phyloP scores from a whole-genome alignment of 1,140 invertebrate genomes.

The Phymastichus coffea region DNA sequence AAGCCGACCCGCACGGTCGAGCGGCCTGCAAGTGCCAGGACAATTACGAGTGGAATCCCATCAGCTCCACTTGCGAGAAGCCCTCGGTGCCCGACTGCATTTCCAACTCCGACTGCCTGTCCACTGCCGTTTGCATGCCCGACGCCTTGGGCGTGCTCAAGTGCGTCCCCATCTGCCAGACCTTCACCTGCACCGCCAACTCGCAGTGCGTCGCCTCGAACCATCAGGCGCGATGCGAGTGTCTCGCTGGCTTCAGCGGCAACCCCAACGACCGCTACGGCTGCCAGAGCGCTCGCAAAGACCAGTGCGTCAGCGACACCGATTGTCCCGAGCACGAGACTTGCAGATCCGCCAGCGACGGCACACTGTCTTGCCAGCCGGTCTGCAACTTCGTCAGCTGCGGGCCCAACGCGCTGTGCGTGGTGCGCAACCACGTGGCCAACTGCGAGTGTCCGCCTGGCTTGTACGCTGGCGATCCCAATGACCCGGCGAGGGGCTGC shows the following conservation, averaged over 20 bases:
- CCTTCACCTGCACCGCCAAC: constrained; percentile 80
- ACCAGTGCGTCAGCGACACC: constrained; percentile 75
- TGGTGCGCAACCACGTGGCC: constrained; percentile 84
- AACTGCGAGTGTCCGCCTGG: constrained; percentile 86
- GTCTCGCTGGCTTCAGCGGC: constrained; percentile 75
- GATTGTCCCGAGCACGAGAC: constrained; percentile 80
- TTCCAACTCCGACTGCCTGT: constrained; percentile 69
- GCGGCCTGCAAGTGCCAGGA: constrained; percentile 76
- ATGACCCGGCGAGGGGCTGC: constrained; percentile 72
- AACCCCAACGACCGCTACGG: constrained; percentile 88
- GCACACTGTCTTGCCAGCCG: constrained; percentile 61
- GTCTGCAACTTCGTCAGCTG: constrained; percentile 77
- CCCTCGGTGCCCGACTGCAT: constrained; percentile 80
- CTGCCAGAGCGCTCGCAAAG: constrained; percentile 68
- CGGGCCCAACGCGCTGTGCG: constrained; percentile 80
- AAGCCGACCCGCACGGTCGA: constrained; percentile 63
- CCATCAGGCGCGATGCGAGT: constrained; percentile 78
- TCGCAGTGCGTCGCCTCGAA: constrained; percentile 74
- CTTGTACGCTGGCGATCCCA: constrained; percentile 79
- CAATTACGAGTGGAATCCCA: constrained; percentile 79
- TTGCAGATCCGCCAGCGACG: constrained; percentile 59
- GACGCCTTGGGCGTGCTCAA: constrained; percentile 84
- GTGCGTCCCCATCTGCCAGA: constrained; percentile 73
- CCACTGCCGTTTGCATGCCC: constrained; percentile 69
- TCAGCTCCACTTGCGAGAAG: constrained; percentile 77